phyloP scores from a whole-genome alignment of 2,113 vertebrate species.

The Leptocoma aspasia region DNA sequence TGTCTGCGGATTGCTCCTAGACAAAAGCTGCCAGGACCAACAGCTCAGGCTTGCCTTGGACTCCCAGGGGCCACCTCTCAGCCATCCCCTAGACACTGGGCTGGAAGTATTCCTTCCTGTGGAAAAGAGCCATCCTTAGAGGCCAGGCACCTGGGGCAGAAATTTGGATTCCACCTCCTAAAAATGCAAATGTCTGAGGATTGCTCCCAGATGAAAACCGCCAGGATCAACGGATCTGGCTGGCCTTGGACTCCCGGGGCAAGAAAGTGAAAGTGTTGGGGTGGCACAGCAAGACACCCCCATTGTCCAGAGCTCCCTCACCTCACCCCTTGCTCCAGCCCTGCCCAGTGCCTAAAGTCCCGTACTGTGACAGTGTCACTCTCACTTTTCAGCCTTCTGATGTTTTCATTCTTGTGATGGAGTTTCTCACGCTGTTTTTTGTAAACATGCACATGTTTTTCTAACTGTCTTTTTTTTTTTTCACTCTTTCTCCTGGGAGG shows the following conservation, averaged over 20 bases:
- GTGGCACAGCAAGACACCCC: neutral
- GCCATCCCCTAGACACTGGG: neutral
- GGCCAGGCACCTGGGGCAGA: neutral
- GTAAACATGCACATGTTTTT: no score
- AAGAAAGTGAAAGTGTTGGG: neutral
- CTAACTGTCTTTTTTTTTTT: no score
- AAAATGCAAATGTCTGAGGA: neutral
- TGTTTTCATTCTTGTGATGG: no score
- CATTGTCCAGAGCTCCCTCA: neutral
- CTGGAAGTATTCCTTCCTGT: neutral
- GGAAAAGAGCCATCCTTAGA: neutral
- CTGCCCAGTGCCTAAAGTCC: neutral
- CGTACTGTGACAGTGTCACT: no score
- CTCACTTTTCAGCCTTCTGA: no score
- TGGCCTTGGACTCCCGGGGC: no score
- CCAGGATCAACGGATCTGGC: no score
- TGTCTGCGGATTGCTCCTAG: neutral
- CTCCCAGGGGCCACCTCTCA: neutral
- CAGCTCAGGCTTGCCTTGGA: no score
- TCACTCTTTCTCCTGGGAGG: no score
- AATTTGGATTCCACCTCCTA: neutral
- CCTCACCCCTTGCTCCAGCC: neutral
- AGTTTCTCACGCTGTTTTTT: no score
- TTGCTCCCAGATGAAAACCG: neutral
- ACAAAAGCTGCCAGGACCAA: neutral